These are phyloP conservation scores for Goniozus legneri DNA, from an alignment of 1,140 invertebrate genomes.

Conservation along the genomic window DNA sequence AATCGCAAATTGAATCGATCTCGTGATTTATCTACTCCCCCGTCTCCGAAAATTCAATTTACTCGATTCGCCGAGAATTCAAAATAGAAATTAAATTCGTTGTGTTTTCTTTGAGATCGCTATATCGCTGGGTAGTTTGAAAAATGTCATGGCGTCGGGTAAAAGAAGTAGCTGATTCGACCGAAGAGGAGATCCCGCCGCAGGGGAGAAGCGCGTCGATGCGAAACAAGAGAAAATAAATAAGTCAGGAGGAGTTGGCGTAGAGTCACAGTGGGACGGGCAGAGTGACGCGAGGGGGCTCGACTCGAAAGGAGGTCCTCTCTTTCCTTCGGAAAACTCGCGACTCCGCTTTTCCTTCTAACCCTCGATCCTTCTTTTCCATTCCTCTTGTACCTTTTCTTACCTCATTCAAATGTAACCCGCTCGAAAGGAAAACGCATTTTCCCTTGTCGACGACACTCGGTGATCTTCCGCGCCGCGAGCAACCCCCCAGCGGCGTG, in stretches of 20 bases:
- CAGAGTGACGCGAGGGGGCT: constrained; percentile 1
- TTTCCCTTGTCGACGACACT: constrained; percentile 12
- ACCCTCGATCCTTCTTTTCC: constrained; percentile 8
- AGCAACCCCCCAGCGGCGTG: too few relatives aligned
- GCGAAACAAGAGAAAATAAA: constrained; percentile 24
- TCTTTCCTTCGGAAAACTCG: constrained; percentile 17
- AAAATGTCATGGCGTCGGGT: too few relatives aligned
- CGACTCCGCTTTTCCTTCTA: constrained; percentile 2
- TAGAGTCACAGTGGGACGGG: too few relatives aligned
- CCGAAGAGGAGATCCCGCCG: constrained; percentile 7
- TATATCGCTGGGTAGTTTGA: too few relatives aligned
- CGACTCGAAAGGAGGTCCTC: background rate
- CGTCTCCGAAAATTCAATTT: too few relatives aligned
- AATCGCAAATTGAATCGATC: too few relatives aligned
- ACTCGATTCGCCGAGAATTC: too few relatives aligned
- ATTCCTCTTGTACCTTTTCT: constrained; percentile 6
- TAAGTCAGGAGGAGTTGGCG: constrained; percentile 17
- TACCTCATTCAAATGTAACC: constrained; percentile 22
- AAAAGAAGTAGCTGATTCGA: too few relatives aligned
- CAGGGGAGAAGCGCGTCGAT: constrained; percentile 7
- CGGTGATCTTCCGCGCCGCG: constrained; percentile 8
- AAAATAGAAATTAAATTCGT: too few relatives aligned
- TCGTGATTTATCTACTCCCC: too few relatives aligned
- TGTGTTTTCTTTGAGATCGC: too few relatives aligned
- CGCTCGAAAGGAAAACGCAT: constrained; percentile 20